A percentile compares a stretch with the other conserved stretches of the same genome.
Evolutionary conservation across 2,797 vertebrate species (phyloP).

Genomic region (Amblyraja radiata): DNA sequence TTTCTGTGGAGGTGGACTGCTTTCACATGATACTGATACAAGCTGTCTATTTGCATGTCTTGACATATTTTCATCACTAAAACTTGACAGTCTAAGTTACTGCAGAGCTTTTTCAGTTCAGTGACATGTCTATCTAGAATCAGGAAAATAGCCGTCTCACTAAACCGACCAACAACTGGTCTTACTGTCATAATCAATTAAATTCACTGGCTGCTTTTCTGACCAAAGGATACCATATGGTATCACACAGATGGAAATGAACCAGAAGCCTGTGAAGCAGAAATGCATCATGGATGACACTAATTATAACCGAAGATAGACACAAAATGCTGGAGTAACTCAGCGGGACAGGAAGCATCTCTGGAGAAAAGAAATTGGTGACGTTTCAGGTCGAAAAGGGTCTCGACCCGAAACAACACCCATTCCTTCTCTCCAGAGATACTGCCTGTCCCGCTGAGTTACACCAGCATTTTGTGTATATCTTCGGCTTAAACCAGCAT

Average conservation of each 20-base stretch:
- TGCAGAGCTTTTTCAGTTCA: not conserved
- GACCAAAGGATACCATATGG: constrained; percentile 15
- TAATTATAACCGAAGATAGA: not conserved
- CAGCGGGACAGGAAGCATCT: too few species aligned
- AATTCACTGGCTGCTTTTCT: not conserved
- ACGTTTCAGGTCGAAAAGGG: too few species aligned
- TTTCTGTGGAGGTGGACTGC: not conserved
- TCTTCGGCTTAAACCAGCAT: too few species aligned
- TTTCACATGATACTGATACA: not conserved
- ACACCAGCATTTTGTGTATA: too few species aligned
- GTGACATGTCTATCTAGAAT: not conserved
- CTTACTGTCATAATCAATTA: not conserved
- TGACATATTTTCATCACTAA: not conserved
- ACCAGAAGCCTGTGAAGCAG: constrained; percentile 2
- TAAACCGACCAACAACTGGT: not conserved
- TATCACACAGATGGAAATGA: constrained; percentile 6
- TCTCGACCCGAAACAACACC: too few species aligned
- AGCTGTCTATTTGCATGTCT: not conserved
- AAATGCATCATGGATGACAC: constrained; percentile 16
- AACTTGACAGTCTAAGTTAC: not conserved
- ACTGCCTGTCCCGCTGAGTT: too few species aligned
- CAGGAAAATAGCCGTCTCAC: not conserved
- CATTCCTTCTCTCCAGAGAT: too few species aligned
- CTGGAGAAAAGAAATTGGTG: too few species aligned
- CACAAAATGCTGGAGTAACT: too few species aligned